Evolutionary conservation across 2,888 invertebrate species (phyloP).

Genomic region (Syrista parreyssii): DNA sequence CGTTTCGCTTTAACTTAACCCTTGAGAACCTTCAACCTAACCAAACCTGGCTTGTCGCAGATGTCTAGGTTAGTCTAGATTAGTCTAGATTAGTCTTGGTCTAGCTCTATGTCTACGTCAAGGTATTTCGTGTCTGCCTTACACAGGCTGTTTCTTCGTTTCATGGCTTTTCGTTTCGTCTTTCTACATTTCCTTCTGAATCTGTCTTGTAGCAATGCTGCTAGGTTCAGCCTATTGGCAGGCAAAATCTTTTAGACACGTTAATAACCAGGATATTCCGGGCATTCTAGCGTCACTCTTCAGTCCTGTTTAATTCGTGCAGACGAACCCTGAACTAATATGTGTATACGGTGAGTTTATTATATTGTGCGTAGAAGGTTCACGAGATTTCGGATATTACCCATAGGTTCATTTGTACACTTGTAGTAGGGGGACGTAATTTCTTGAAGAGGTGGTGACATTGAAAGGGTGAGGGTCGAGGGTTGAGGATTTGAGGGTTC

Average conservation of each 20-base stretch:
- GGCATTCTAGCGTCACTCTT: too few relatives aligned
- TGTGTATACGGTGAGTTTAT: background rate
- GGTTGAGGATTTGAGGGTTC: background rate
- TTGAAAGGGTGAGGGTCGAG: background rate
- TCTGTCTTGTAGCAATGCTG: background rate
- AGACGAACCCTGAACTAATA: background rate
- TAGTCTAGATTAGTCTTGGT: too few relatives aligned
- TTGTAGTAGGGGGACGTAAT: background rate
- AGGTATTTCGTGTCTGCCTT: background rate
- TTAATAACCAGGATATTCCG: background rate
- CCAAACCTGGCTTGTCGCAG: background rate
- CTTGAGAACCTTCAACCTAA: background rate
- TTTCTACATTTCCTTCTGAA: background rate
- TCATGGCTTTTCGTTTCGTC: background rate
- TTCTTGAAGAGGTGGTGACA: background rate
- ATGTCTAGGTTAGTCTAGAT: background rate
- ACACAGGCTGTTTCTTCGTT: background rate
- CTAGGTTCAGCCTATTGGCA: background rate
- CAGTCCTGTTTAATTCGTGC: too few relatives aligned
- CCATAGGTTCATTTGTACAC: background rate
- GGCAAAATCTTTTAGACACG: background rate
- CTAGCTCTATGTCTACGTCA: background rate
- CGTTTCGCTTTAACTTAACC: background rate
- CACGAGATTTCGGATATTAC: background rate
- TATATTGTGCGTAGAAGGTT: background rate